Conservation (phyloP, 2,888 invertebrate genomes). For the Trichogramma evanescens region DNA sequence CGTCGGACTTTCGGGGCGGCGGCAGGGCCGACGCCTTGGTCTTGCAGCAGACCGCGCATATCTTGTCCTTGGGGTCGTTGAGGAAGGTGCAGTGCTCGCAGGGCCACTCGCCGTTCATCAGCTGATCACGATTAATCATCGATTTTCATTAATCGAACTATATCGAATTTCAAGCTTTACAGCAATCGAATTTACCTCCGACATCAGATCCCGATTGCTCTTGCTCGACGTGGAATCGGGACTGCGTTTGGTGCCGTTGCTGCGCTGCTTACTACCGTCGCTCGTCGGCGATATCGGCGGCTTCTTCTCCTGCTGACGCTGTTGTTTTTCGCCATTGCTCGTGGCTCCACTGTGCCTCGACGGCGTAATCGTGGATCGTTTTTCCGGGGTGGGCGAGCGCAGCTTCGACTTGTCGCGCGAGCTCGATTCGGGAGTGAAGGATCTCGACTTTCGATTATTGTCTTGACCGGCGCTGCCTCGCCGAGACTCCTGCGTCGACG, state of each 20-base stretch:
- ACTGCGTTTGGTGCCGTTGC: background rate
- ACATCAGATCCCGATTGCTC: slow-evolving; percentile 1
- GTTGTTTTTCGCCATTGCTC: background rate
- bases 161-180: background rate
- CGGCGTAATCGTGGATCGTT: background rate
- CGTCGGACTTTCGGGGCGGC: slow-evolving; percentile 22
- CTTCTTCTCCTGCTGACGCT: slow-evolving; percentile 6
- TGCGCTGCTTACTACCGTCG: background rate
- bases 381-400: slow-evolving; percentile 12
- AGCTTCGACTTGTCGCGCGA: background rate
- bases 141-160: background rate
- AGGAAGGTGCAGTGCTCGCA: slow-evolving; percentile 88
- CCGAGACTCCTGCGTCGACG: slow-evolving; percentile 6
- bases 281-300: slow-evolving; percentile 15
- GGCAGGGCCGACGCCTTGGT: slow-evolving; percentile 51
- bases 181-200: slow-evolving; percentile 10
- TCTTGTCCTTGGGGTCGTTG: slow-evolving; percentile 70
- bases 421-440: slow-evolving; percentile 8
- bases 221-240: no score
- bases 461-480: background rate
- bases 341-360: background rate
- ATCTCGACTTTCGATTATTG: background rate
- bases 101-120: slow-evolving; percentile 57
- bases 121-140: slow-evolving; percentile 4
- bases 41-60: slow-evolving; percentile 82